Evolutionary conservation across 2,797 vertebrate genomes (phyloP).

Genomic region (Pteronotus mesoamericanus): DNA sequence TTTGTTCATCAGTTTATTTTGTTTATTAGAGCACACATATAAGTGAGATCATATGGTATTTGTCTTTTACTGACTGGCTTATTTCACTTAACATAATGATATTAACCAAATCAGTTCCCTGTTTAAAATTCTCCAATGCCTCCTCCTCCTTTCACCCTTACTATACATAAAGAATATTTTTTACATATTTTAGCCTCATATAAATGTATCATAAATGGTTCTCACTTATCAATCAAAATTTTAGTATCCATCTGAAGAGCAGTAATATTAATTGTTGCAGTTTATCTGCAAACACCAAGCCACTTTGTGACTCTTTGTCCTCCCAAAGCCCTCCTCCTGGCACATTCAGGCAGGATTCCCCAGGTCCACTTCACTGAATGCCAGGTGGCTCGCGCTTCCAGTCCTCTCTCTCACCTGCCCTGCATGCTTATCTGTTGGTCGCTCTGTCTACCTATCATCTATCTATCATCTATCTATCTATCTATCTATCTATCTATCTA

Average conservation of each 20-base stretch:
- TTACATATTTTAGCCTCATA: background rate
- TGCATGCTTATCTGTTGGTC: background rate
- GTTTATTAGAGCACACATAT: no score
- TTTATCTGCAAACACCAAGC: background rate
- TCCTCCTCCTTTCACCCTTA: background rate
- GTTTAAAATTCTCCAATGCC: background rate
- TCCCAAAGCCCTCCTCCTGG: background rate
- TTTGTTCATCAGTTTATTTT: no score
- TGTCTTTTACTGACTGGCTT: no score
- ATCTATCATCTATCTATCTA: background rate
- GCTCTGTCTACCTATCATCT: background rate
- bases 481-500: background rate
- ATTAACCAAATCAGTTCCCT: background rate
- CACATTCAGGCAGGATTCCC: background rate
- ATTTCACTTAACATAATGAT: no score
- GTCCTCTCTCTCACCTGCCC: background rate
- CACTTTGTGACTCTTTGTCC: background rate
- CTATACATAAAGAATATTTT: background rate
- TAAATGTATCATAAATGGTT: background rate
- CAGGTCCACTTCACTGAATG: background rate
- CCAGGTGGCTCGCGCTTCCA: background rate
- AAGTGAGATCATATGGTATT: no score
- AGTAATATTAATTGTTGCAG: background rate
- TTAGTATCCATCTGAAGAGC: background rate
- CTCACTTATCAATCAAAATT: background rate